Percentiles rank a stretch among this genome's conserved stretches.
Conservation (phyloP, 2,113 vertebrate genomes). For the Lagopus muta region DNA sequence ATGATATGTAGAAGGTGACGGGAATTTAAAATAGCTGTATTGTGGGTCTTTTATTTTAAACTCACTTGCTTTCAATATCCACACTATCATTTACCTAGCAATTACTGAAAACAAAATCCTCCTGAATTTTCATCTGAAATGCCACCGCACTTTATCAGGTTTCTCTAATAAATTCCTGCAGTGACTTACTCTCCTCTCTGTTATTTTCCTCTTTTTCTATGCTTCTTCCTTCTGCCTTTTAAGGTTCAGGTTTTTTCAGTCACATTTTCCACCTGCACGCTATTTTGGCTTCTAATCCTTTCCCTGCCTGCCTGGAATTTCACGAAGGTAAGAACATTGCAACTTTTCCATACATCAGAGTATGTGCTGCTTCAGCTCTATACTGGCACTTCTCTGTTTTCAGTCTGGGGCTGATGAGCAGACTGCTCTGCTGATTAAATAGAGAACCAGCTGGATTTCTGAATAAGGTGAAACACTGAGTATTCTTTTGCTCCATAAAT, state of each 20-base stretch:
- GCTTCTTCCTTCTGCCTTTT: background rate
- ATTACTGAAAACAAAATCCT: constrained; percentile 33
- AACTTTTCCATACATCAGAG: background rate
- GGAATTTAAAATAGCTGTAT: constrained; percentile 13
- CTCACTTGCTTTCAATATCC: constrained; percentile 15
- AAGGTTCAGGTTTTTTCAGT: background rate
- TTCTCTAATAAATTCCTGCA: constrained; percentile 15
- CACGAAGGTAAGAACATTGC: background rate
- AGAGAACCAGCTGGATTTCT: background rate
- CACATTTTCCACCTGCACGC: background rate
- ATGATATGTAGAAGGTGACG: background rate
- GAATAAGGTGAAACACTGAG: background rate
- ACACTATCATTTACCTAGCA: background rate
- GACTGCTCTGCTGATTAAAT: background rate
- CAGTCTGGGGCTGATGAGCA: background rate
- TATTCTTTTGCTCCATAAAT: background rate
- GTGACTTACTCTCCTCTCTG: background rate
- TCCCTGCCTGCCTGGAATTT: background rate
- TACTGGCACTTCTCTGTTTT: background rate
- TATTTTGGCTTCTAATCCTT: background rate
- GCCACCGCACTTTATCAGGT: background rate
- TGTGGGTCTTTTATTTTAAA: constrained; percentile 28
- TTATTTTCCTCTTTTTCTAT: background rate
- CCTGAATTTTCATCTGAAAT: constrained; percentile 20
- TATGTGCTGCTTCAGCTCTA: background rate